Evolutionary conservation across 2,797 vertebrate species (phyloP), one percentile per base, ranked within the genome.

Genomic region (Macrochelys suwanniensis): DNA sequence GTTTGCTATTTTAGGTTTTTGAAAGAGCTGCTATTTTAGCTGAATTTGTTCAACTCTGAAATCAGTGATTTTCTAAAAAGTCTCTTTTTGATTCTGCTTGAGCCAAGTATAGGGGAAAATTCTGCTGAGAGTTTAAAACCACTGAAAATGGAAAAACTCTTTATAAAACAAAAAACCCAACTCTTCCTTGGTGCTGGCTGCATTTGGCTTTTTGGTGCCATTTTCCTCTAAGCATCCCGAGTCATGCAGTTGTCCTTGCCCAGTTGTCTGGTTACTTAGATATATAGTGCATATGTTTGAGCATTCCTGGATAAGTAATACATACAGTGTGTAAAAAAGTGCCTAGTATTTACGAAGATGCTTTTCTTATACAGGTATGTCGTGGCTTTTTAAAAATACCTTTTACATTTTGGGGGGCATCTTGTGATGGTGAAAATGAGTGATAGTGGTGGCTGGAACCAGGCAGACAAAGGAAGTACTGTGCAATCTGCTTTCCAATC

Each of bases 291-390:
- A 0, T 78, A 7, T 80, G 15, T 89, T 94, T 89, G 84, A 90
- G 50, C 89, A 87, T 95, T 91, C 23, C 26, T 79, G 28, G 13
- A n/a, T 95, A 85, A 87, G 91, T 79, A 95, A 88, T 56, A 92
- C 84, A 37, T 10, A 26, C 16, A 49, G 5, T 47, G 8, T 45
- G 61, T 86, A 91, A 25, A 51, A 91, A 25, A 84, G 37, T 87
- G 87, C 77, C n/a, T 57, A 77, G 79, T 15, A 26, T 25, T 31
- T 91, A 81, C 82, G 76, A 78, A 68, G 13, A 11, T 82, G 13
- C 11, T 16, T 68, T 94, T 80, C 47, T 92, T 0, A 0, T 82
- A 23, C 10, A 37, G 49, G 5, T 42, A 56, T 56, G 54, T 88
- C 87, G 74, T 45, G 21, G 76, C 16, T 84, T 87, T 10, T 51